These are phyloP conservation scores for Selenia dentaria DNA, from an alignment of 2,888 invertebrate genomes.

Conservation along the genomic window DNA sequence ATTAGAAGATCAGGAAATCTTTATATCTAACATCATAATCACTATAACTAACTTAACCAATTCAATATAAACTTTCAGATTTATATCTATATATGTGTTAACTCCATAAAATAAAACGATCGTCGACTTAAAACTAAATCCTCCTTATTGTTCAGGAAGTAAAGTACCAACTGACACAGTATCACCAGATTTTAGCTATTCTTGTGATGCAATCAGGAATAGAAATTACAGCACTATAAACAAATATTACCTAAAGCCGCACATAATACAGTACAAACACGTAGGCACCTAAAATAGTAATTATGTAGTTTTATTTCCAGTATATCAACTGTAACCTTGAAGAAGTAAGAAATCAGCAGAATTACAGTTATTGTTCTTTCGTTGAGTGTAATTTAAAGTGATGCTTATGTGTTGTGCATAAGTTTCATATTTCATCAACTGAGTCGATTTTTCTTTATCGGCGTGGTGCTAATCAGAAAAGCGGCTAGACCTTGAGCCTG, in stretches of 20 bases:
- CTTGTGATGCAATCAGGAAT: conserved; percentile 8
- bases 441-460: conserved; percentile 61
- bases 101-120: too few relatives aligned
- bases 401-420: conserved; percentile 46
- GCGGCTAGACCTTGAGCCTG: conserved; percentile 78
- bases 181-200: not conserved
- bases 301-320: conserved; percentile 45
- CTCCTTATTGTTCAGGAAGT: too few relatives aligned
- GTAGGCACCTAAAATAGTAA: conserved; percentile 25
- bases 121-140: too few relatives aligned
- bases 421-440: conserved; percentile 50
- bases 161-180: too few relatives aligned
- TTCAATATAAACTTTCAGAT: too few relatives aligned
- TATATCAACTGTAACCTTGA: conserved; percentile 65
- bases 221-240: conserved; percentile 19
- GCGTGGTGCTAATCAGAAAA: conserved; percentile 77
- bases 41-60: too few relatives aligned
- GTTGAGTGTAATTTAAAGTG: conserved; percentile 43
- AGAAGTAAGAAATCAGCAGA: conserved; percentile 69
- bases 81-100: too few relatives aligned
- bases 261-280: conserved; percentile 16
- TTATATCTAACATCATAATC: too few relatives aligned
- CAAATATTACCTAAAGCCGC: conserved; percentile 18
- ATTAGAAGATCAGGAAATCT: too few relatives aligned
- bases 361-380: conserved; percentile 75